Conservation (phyloP, 2,888 invertebrate genomes). For the Taenaris catops region DNA sequence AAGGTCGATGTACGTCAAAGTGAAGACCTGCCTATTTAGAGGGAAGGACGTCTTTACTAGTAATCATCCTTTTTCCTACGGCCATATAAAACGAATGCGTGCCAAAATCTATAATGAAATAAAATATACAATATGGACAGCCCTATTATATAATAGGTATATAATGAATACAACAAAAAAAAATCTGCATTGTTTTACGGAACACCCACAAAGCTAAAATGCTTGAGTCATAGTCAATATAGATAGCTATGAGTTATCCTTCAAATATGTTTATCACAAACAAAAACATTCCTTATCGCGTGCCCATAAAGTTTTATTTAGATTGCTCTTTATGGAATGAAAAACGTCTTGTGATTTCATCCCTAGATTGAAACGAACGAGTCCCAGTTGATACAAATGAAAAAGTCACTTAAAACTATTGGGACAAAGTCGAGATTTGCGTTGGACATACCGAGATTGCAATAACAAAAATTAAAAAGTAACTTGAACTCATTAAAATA, state of each 20-base stretch:
- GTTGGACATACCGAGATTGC: background rate
- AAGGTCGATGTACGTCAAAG: too few species aligned
- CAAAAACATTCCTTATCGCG: slow-evolving; percentile 20
- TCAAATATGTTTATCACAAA: slow-evolving; percentile 2
- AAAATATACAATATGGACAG: too few species aligned
- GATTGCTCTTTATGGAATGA: slow-evolving; percentile 5
- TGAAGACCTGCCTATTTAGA: too few species aligned
- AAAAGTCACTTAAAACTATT: background rate
- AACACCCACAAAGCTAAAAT: slow-evolving; percentile 15
- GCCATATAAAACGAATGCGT: too few species aligned
- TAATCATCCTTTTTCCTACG: too few species aligned
- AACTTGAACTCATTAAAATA: background rate
- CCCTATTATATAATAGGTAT: slow-evolving; percentile 6
- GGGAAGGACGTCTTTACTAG: too few species aligned
- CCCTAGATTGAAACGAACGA: slow-evolving; percentile 8
- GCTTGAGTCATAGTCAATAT: slow-evolving; percentile 16
- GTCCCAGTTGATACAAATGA: background rate
- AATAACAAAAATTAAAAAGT: slow-evolving; percentile 1
- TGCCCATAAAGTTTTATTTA: slow-evolving; percentile 13
- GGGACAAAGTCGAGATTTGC: slow-evolving; percentile 1
- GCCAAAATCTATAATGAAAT: too few species aligned
- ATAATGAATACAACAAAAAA: slow-evolving; percentile 8
- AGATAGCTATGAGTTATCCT: slow-evolving; percentile 11
- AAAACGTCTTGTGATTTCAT: slow-evolving; percentile 5
- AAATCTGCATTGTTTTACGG: slow-evolving; percentile 16